Evolutionary conservation across 1,140 invertebrate genomes (phyloP), one percentile per base, ranked within the genome.

Genomic region (Sipha flava): DNA sequence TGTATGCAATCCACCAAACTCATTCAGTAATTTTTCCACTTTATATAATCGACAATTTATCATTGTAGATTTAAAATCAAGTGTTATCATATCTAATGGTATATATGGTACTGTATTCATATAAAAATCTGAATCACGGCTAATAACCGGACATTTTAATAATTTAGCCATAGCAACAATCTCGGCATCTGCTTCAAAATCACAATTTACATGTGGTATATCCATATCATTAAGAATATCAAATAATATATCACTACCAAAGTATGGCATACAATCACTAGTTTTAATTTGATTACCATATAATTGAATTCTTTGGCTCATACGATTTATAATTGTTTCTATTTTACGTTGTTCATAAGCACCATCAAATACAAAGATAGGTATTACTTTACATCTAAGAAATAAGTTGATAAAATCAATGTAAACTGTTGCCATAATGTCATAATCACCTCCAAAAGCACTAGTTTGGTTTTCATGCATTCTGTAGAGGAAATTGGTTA

Each of bases 101-200:
- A 96, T 92, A 83, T 95, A 95, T 3, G 89, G 83, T 1, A 94
- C 88, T 86, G 94, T 91, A 85, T 92, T 95, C 72, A 97, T 91
- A 84, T 91, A 96, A 87, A 95, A 97, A 87, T 97, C 95, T 1
- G 94, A 96, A 85, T 97, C 95, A 82, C 92, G 92, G 84, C 93
- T 95, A 0, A 97, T 83, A 14, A 97, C 90, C 4, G 95, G 95
- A 83, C 94, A 96, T 43, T 92, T 87, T 6, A 95, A 86, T n/a
- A 81, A 57, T 70, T 89, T 86, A 81, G 90, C 89, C 70, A 96
- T 83, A 0, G 90, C 89, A 2, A 93, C 93, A 77, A 96, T 90
- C 83, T 95, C 91, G 81, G 91, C 89, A 85, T 97, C 95, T 52
- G 94, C 95, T 87, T 97, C 95, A 86, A 93, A 95, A 79, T 92